Base-by-base conservation (phyloP, 2,797 vertebrate genomes). In the Acanthurus tractus region DNA sequence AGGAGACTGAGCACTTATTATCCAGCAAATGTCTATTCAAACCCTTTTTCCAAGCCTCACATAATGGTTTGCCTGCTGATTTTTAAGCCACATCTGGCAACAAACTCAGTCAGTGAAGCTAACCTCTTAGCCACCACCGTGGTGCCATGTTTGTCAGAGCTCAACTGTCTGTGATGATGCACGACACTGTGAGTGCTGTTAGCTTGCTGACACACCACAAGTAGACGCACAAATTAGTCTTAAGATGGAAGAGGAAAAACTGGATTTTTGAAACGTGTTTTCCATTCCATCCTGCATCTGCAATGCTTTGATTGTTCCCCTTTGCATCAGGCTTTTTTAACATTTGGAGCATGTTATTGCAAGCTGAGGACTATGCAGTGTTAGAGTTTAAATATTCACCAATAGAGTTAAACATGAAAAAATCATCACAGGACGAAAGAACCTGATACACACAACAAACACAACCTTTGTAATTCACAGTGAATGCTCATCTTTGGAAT, bases 31-130 rank as follows among this genome's bases (percentile, higher is more conserved):
- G 65, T 56, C 66, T 23, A 1, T 74, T 68, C 36, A 42, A 46
- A 40, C 56, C 23, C 20, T 70, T 23, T 73, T 42, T 78, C 38
- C n/a, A 54, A 25, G 5, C 46, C 44, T 56, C 34, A 63, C 57
- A 74, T 76, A 62, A 63, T 20, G 20, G 48, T 74, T 65, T 5
- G 15, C 23, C 29, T 63, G 58, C 55, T 71, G 57, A 70, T 49
- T 73, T 78, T 74, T 8, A 55, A 84, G 54, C 66, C 72, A 67
- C 67, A 78, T 70, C 83, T 82, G 79, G 59, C 54, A 76, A 52
- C 55, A 64, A 53, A 63, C 38, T 49, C 42, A 59, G 63, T 56
- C 52, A 67, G 74, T 29, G 12, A 73, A 49, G 68, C 67, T 62
- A 70, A 56, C 58, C 63, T 76, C 76, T 79, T 53, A 79, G 69